phyloP scores from a whole-genome alignment of 2,888 invertebrate genomes.

The Pachymerium ferrugineum region DNA sequence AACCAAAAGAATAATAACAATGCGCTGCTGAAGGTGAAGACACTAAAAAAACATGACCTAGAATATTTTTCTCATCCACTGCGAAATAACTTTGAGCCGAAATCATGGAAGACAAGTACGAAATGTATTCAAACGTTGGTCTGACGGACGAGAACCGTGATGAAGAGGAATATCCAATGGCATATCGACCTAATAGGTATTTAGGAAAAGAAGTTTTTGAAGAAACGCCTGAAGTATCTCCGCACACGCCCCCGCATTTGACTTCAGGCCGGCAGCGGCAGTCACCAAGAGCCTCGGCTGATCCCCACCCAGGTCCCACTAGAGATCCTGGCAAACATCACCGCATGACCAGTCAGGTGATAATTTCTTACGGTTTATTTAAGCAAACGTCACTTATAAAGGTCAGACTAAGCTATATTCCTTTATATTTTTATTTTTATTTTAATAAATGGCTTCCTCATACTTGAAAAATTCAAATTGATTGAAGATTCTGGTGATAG shows the following conservation, averaged over 20 bases:
- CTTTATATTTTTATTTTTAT: not conserved
- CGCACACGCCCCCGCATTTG: not conserved
- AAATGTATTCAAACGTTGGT: not conserved
- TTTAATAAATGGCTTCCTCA: not conserved
- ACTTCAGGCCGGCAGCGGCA: not conserved
- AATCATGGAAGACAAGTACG: not conserved
- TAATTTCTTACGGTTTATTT: not conserved
- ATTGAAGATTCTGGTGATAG: no score
- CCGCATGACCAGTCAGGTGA: not conserved
- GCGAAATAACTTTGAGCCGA: no score
- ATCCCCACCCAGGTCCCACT: not conserved
- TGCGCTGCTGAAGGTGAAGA: no score
- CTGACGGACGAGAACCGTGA: not conserved
- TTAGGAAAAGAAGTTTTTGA: not conserved
- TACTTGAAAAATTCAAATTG: not conserved
- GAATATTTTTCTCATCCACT: no score
- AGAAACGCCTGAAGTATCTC: not conserved
- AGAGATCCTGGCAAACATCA: not conserved
- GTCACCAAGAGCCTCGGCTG: not conserved
- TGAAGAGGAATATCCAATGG: not conserved
- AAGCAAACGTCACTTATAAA: not conserved
- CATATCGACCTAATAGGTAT: not conserved
- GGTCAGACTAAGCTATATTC: not conserved
- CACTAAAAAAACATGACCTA: no score
- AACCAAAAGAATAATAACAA: no score